Evolutionary conservation across 2,113 vertebrate species (phyloP).

Genomic region (Eretmochelys imbricata): DNA sequence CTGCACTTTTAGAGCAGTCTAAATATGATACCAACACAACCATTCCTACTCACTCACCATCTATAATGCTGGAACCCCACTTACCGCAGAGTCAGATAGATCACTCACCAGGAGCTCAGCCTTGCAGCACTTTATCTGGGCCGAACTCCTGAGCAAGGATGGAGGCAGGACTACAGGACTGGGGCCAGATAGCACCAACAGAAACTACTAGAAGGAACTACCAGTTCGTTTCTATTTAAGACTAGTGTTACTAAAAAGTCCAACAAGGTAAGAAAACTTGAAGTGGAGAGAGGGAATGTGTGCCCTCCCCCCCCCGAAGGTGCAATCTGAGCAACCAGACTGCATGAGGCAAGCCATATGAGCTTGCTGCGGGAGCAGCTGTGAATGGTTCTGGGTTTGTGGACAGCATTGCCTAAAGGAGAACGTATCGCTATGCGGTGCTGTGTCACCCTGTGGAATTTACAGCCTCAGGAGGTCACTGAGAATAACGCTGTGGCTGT

Average conservation of each 20-base stretch:
- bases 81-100: slow-evolving; percentile 52
- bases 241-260: not conserved
- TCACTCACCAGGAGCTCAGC: slow-evolving; percentile 47
- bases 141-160: not conserved
- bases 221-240: not conserved
- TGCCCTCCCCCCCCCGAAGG: not conserved
- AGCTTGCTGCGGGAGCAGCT: slow-evolving; percentile 6
- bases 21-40: not conserved
- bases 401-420: not conserved
- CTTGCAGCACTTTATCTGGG: not conserved
- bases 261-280: not conserved
- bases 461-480: not conserved
- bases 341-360: not conserved
- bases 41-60: slow-evolving; percentile 31
- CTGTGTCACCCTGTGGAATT: not conserved
- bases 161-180: not conserved
- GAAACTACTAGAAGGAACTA: not conserved
- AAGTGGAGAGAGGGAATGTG: not conserved
- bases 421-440: not conserved
- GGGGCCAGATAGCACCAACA: not conserved
- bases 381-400: not conserved
- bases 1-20: slow-evolving; percentile 55
- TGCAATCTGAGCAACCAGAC: not conserved
- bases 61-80: slow-evolving; percentile 28
- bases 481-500: not conserved